Conservation (phyloP, 2,888 invertebrate species). For the Periphyllus acericola region DNA sequence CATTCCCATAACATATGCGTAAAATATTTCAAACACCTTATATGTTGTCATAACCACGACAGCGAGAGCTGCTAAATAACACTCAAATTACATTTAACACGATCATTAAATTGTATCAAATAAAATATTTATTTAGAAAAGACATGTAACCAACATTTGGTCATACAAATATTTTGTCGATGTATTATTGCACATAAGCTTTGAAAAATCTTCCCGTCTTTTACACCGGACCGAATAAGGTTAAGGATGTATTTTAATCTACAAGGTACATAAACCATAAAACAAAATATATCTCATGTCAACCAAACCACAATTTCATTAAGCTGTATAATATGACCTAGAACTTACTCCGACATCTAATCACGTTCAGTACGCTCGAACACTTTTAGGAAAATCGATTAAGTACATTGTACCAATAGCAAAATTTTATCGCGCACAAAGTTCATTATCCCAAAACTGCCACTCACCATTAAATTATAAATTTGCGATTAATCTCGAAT, state of each 20-base stretch:
- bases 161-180: background rate
- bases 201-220: background rate
- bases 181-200: background rate
- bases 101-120: background rate
- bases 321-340: background rate
- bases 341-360: background rate
- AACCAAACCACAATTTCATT: background rate
- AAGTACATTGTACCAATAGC: background rate
- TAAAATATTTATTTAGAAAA: background rate
- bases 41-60: background rate
- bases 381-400: background rate
- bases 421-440: background rate
- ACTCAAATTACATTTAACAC: background rate
- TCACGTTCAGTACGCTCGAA: background rate
- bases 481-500: conserved; percentile 11
- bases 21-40: background rate
- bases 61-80: background rate
- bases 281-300: background rate
- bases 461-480: background rate
- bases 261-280: background rate
- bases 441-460: background rate
- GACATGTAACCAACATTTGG: background rate
- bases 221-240: background rate
- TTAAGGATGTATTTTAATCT: background rate
- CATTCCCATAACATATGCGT: background rate